Conservation (phyloP, 1,140 invertebrate species). For the Mylabris phalerata region DNA sequence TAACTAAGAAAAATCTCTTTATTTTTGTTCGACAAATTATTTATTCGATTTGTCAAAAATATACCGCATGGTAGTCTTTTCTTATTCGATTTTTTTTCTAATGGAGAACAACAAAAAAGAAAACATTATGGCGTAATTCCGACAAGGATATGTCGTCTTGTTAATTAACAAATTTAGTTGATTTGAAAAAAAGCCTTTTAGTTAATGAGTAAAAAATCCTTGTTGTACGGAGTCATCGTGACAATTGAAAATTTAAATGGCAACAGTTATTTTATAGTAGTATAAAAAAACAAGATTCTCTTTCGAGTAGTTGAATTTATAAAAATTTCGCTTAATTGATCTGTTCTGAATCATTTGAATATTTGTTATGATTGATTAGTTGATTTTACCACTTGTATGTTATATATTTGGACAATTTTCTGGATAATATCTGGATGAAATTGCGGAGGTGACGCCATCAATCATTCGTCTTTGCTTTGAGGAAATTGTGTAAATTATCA, state of each 20-base stretch:
- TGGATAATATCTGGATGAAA: conserved; percentile 6
- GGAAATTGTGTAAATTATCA: background rate
- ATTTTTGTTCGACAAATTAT: conserved; percentile 2
- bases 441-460: conserved; percentile 7
- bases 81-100: too few relatives aligned
- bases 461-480: conserved; percentile 3
- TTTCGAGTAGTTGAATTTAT: too few relatives aligned
- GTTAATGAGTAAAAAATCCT: background rate
- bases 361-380: conserved; percentile 7
- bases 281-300: too few relatives aligned
- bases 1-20: conserved; percentile 1
- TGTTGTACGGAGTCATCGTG: too few relatives aligned
- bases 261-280: too few relatives aligned
- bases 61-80: conserved; percentile 9
- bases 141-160: conserved; percentile 9
- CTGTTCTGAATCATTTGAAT: conserved; percentile 8
- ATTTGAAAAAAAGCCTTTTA: conserved; percentile 8
- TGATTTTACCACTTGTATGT: too few relatives aligned
- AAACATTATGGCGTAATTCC: background rate
- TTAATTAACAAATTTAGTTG: conserved; percentile 5
- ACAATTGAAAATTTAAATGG: too few relatives aligned
- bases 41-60: conserved; percentile 7
- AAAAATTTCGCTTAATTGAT: background rate
- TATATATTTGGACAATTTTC: conserved; percentile 1
- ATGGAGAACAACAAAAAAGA: too few relatives aligned